A percentile compares a stretch with the other conserved stretches of the same genome.
Evolutionary conservation across 2,797 vertebrate species (phyloP).

Genomic region (Epinephelus malabaricus): DNA sequence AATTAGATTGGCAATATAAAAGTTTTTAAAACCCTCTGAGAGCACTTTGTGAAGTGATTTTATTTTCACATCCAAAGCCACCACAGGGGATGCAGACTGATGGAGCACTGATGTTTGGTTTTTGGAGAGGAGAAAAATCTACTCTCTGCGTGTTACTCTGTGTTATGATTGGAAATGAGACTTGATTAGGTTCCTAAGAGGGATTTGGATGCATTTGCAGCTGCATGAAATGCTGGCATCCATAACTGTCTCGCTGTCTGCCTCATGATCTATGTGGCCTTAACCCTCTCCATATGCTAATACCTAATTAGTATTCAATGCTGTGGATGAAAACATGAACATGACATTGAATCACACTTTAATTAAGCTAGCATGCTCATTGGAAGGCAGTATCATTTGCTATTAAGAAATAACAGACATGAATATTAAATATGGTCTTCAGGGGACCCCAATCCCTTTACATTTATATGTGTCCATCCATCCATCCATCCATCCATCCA

Average conservation of each 20-base stretch:
- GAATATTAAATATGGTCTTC: conserved; percentile 46
- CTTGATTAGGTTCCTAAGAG: conserved; percentile 41
- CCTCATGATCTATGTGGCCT: conserved; percentile 51
- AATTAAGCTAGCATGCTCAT: conserved; percentile 60
- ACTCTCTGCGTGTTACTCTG: conserved; percentile 1
- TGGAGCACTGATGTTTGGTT: conserved; percentile 38
- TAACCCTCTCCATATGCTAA: conserved; percentile 64
- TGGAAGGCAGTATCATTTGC: conserved; percentile 57
- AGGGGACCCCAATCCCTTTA: conserved; percentile 16
- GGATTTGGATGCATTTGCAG: conserved; percentile 43
- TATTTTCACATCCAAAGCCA: conserved; percentile 48
- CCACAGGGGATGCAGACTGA: conserved; percentile 29
- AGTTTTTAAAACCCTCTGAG: conserved; percentile 47
- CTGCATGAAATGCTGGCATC: conserved; percentile 39
- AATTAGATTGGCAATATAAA: conserved; percentile 52
- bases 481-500: not conserved
- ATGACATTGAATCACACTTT: conserved; percentile 70
- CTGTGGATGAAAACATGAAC: conserved; percentile 55
- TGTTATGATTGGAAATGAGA: conserved; percentile 37
- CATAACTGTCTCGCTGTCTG: conserved; percentile 38
- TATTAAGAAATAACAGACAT: conserved; percentile 44
- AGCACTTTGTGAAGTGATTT: conserved; percentile 39
- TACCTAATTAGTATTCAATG: conserved; percentile 66
- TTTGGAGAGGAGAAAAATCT: conserved; percentile 28
- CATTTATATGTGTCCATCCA: not conserved